Percentiles rank a stretch among this genome's conserved stretches.
Conservation (phyloP, 2,797 vertebrate genomes). For the Peromyscus attwateri region DNA sequence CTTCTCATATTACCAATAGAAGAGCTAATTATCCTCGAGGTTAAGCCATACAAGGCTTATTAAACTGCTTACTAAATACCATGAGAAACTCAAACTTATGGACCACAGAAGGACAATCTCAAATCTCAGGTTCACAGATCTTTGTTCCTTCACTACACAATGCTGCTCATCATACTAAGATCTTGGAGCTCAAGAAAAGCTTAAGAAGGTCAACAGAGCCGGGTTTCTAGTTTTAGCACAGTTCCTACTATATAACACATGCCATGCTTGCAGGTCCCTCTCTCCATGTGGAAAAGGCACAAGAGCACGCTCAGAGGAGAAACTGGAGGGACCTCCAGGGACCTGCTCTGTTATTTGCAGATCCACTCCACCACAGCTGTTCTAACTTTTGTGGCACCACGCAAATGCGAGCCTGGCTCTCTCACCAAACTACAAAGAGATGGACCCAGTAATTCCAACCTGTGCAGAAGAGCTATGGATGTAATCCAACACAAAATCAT, state of each 20-base stretch:
- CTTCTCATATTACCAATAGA: slow-evolving; percentile 24
- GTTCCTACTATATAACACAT: neutral
- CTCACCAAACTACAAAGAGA: slow-evolving; percentile 41
- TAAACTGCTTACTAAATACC: neutral
- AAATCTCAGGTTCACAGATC: neutral
- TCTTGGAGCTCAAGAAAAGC: neutral
- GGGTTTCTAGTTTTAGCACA: slow-evolving; percentile 12
- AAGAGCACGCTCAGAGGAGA: neutral
- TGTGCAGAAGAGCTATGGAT: neutral
- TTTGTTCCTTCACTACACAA: neutral
- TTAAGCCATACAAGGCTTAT: neutral
- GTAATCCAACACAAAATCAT: neutral
- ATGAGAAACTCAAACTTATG: neutral
- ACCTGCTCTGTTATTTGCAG: neutral
- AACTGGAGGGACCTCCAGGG: neutral
- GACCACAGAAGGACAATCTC: neutral
- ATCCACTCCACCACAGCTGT: neutral
- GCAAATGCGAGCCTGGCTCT: neutral
- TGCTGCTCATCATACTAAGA: neutral
- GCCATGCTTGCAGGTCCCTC: neutral
- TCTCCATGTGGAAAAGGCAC: neutral
- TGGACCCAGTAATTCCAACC: too few relatives aligned
- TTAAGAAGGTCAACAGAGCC: slow-evolving; percentile 6
- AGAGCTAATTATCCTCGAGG: neutral
- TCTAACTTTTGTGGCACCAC: slow-evolving; percentile 10